Conservation (phyloP, 2,113 vertebrate genomes). For the Scytalopus superciliaris region DNA sequence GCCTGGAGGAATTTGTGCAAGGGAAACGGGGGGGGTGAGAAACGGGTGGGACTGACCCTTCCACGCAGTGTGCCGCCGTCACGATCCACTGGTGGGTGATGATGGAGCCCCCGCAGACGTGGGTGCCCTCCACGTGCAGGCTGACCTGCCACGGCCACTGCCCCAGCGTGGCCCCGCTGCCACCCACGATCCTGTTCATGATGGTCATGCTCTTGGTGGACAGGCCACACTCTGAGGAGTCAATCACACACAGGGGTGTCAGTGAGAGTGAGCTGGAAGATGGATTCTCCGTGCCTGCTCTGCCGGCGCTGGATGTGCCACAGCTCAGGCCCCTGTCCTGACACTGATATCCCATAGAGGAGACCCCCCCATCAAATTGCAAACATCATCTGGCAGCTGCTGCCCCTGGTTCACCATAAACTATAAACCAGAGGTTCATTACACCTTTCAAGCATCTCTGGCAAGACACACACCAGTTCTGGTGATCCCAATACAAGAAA, state of each 20-base stretch:
- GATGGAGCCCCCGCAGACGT: conserved; percentile 92
- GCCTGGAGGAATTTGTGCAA: background rate
- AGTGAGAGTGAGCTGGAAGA: background rate
- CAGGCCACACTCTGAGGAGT: conserved; percentile 80
- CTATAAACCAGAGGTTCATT: background rate
- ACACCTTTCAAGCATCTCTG: background rate
- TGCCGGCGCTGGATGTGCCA: fast-evolving
- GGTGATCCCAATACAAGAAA: background rate
- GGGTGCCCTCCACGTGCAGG: conserved; percentile 77
- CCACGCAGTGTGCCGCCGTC: conserved; percentile 93
- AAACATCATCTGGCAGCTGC: background rate
- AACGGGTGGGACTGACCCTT: conserved; percentile 69
- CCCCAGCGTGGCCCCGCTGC: conserved; percentile 69
- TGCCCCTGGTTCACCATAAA: background rate
- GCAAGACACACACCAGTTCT: fast-evolving
- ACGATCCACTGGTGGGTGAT: conserved; percentile 85
- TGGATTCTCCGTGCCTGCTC: background rate
- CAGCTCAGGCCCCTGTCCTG: background rate
- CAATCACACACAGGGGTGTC: background rate
- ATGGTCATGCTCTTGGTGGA: background rate
- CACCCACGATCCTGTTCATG: conserved; percentile 86
- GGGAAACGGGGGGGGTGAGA: background rate
- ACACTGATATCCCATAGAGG: fast-evolving
- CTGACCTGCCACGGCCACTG: conserved; percentile 97
- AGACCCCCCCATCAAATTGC: too few species aligned